Evolutionary conservation across 1,140 invertebrate genomes (phyloP), one percentile per base, ranked within the genome.

Genomic region (Matsumurasca onukii): DNA sequence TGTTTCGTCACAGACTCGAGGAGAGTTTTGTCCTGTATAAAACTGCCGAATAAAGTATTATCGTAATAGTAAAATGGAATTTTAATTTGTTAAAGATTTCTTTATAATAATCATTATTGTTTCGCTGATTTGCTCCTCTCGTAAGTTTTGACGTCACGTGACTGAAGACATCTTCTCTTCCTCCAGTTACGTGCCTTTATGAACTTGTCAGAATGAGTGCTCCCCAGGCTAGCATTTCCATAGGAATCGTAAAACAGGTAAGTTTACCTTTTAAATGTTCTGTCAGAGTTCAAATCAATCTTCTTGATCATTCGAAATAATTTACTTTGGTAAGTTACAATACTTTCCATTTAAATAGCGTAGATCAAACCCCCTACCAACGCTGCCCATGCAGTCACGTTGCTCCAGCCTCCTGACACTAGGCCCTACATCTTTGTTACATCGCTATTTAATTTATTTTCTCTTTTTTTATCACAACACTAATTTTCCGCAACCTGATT

Each of bases 181-280:
- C 30, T 67, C 52, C 9, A 30, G n/a, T 31, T 57, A 29, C 52
- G 31, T 45, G 29, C 66, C 30, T 57, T 55, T 34, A 67, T 49
- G 48, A 39, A 45, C n/a, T 31, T 49, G 24, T 49, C 29, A 67
- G 24, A 24, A 67, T 67, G 66, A 67, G 66, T 25, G 66, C 34
- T 49, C 48, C 34, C 2, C 49, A 55, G 51, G 20, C 52, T 31
- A 2, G 17, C 1, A 1, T 57, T 31, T 2, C 45, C 27, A 67
- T 27, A 59, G 67, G 31, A 69, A 5, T 64, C 51, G 67, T 69
- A 13, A 69, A 69, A 29, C 67, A 69, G 59, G 67, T 69, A 69
- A 34, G 17, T 49, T 57, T 25, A 9, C 17, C 12, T 55, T 9
- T n/a, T 9, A 12, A 45, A 12, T 45, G 9, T 45, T 45, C 12